Base-by-base conservation (phyloP, 2,888 invertebrate genomes). In the Drosophila anceps region DNA sequence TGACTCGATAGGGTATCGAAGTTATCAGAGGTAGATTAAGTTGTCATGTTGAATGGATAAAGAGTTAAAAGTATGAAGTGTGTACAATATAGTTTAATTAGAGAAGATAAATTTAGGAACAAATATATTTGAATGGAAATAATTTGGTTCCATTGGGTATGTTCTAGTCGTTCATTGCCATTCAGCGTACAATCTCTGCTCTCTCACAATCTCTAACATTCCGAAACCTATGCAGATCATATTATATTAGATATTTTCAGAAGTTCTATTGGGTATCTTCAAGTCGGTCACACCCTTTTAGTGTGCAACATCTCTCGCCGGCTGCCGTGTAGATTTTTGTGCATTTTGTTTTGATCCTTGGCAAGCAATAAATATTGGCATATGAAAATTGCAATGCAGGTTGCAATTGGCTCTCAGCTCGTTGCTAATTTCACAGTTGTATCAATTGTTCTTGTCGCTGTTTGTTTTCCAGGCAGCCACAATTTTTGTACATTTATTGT, bases 301-400 rank as follows among this genome's bases (percentile, higher is more conserved):
- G 0, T 2, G 12, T 27, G 10, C 24, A 15, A 27, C 15, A 20
- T 9, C 27, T 37, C 27, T 15, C 1, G 7, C 10, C 24, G 18
- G 29, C 31, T 18, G 10, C 27, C 18, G 27, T 68, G 37, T 44
- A 27, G 48, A 55, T 46, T 46, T 64, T 71, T 71, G 62, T 72
- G 55, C 63, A 66, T 72, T 69, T 75, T 51, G 59, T 72, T 79
- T 72, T 72, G 67, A 79, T 69, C 58, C 63, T 75, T 54, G 54
- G 61, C 60, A 66, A 65, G 66, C 73, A 65, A 79, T 79, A 80
- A 76, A 76, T 80, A 79, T 80, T 80, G 79, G 73, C 73, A 73
- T 59, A 76, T 76, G 73, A 63, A 79, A 79, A 79, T 79, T 79
- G 63, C 68, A 79, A 73, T 64, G 12, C 31, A 70, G 59, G 67